Evolutionary conservation across 2,888 invertebrate genomes (phyloP).

Genomic region (Rotaria magnacalcarata): DNA sequence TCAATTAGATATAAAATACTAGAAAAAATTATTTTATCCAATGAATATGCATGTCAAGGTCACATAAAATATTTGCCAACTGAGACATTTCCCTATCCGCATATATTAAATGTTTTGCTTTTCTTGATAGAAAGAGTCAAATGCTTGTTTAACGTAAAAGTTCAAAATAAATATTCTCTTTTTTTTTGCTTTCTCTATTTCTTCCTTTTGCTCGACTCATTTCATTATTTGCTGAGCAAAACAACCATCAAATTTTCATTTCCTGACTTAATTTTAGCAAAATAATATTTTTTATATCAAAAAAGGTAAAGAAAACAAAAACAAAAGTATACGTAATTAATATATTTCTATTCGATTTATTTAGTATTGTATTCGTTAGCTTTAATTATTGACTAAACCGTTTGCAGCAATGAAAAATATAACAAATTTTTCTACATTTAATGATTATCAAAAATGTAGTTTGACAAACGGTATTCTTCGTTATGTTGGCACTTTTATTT

Average conservation of each 20-base stretch:
- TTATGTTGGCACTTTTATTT: constrained; percentile 32
- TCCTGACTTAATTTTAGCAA: neutral
- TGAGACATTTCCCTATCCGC: too few relatives aligned
- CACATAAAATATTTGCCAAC: too few relatives aligned
- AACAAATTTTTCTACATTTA: neutral
- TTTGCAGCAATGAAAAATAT: neutral
- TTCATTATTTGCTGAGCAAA: neutral
- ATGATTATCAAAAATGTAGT: neutral
- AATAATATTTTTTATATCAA: neutral
- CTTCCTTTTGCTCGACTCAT: neutral
- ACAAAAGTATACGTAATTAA: too few relatives aligned
- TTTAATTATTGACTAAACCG: too few relatives aligned
- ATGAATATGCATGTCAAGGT: too few relatives aligned
- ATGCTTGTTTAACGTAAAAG: too few relatives aligned
- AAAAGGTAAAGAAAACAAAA: neutral
- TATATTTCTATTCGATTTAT: too few relatives aligned
- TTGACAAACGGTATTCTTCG: neutral
- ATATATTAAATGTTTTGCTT: too few relatives aligned
- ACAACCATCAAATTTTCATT: neutral
- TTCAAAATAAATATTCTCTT: neutral
- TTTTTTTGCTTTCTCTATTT: neutral
- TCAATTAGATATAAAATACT: too few relatives aligned
- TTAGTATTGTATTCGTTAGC: too few relatives aligned
- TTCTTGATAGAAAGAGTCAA: too few relatives aligned
- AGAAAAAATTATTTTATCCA: too few relatives aligned